Evolutionary conservation across 2,797 vertebrate genomes (phyloP), one percentile per base, ranked within the genome.

Genomic region (Phylloscopus collybita): DNA sequence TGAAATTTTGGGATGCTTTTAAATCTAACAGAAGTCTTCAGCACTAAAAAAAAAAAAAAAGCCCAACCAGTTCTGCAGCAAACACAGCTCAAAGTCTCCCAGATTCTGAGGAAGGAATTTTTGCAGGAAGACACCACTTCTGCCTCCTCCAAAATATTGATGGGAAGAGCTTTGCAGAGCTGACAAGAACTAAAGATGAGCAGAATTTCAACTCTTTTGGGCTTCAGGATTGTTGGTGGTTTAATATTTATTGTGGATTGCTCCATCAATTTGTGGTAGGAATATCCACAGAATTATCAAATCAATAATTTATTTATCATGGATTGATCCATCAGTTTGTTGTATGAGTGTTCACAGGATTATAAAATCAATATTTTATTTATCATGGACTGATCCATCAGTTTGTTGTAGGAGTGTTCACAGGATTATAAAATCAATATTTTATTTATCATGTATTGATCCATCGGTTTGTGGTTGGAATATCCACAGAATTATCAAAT

Each of bases 281-380:
- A 54, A 44, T 2, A 15, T 17, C 30, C 34, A 4, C 0, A 16
- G 29, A 4, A 14, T 30, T 16, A 7, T 14, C 34, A 16, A 49
- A 73, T 12, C 23, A 5, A 30, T 15, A 61, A 9, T 38, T 38
- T 38, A 38, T 38, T 60, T 19, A 38, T 50, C 0, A 1, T 29
- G 25, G n/a, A 15, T 27, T 66, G 7, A 27, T 49, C 45, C 4
- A 11, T 34, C 9, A 15, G 32, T 66, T 34, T 47, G 32, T 66
- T 16, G 6, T 15, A 8, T 25, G 2, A 27, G 36, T 27, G 9
- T 3, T 47, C 23, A 66, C 5, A 26, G 34, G 2, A 12, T 36
- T 36, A 16, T 8, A n/a, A 36, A 59, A 34, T 21, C 21, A 6
- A 8, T 30, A 21, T 20, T 40, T 27, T 13, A 61, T 61, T 61